Evolutionary conservation across 2,113 vertebrate species (phyloP).

Genomic region (Romanogobio albipinnatus): DNA sequence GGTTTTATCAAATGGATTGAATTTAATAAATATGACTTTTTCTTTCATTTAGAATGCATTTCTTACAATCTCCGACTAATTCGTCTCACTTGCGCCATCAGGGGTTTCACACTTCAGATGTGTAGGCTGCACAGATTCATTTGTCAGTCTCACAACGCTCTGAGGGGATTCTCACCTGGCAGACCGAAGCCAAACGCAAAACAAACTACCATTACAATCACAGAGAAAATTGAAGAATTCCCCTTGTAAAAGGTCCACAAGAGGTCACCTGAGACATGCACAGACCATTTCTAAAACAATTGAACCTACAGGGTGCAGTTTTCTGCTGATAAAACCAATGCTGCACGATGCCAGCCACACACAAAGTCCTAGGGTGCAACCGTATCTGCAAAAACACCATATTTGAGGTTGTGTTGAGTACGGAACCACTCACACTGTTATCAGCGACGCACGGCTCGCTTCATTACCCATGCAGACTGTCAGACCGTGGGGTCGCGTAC

Average conservation of each 20-base stretch:
- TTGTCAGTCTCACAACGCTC: background rate
- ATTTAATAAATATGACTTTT: background rate
- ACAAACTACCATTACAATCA: slow-evolving; percentile 1
- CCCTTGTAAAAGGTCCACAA: background rate
- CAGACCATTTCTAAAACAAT: slow-evolving; percentile 26
- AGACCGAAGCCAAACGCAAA: background rate
- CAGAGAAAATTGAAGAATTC: slow-evolving; percentile 4
- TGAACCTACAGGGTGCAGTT: background rate
- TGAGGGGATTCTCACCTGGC: background rate
- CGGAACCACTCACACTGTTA: background rate
- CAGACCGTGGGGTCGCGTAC: background rate
- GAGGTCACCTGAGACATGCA: slow-evolving; percentile 32
- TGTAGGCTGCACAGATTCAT: slow-evolving; percentile 10
- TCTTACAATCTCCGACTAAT: background rate
- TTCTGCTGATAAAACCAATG: background rate
- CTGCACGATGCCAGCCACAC: background rate
- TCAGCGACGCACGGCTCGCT: background rate
- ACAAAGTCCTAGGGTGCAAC: slow-evolving; percentile 1
- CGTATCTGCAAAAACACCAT: slow-evolving; percentile 3
- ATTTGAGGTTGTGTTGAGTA: background rate
- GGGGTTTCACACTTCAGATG: slow-evolving; percentile 3
- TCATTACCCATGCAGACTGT: slow-evolving; percentile 10
- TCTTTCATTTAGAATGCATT: background rate
- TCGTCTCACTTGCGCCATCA: background rate
- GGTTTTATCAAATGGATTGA: background rate